Conservation (phyloP, 2,797 vertebrate species). For the Gymnoscopelus braueri region DNA sequence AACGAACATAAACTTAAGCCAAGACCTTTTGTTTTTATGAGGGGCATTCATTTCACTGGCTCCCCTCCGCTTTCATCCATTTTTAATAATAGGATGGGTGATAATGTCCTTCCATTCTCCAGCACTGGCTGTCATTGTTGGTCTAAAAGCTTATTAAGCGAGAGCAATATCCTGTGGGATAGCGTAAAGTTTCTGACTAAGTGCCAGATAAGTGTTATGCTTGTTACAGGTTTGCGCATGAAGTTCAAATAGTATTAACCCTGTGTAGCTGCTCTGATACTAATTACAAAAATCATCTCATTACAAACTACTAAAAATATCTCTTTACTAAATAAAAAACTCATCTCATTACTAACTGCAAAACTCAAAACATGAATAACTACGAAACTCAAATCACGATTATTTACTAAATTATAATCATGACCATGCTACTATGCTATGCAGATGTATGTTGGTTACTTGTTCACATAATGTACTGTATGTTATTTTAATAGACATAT, state of each 20-base stretch:
- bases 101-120: conserved; percentile 31
- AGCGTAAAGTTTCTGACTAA: neutral
- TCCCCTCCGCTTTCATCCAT: conserved; percentile 48
- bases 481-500: too few relatives aligned
- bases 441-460: too few relatives aligned
- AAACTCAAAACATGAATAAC: conserved; percentile 21
- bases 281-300: too few relatives aligned
- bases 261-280: neutral
- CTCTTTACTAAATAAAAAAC: too few relatives aligned
- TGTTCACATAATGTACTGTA: too few relatives aligned
- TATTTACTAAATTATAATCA: neutral
- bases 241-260: neutral
- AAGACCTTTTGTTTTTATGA: conserved; percentile 24
- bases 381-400: neutral
- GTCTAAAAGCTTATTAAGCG: conserved; percentile 52
- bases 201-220: conserved; percentile 8
- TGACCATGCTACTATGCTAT: neutral
- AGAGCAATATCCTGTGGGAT: conserved; percentile 27
- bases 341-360: too few relatives aligned
- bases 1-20: conserved; percentile 37
- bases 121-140: conserved; percentile 6
- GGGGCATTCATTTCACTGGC: conserved; percentile 29
- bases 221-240: neutral
- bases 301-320: too few relatives aligned
- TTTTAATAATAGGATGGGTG: conserved; percentile 45